Evolutionary conservation across 2,113 vertebrate species (phyloP), one percentile per base, ranked within the genome.

Genomic region (Hemibagrus wyckioides): DNA sequence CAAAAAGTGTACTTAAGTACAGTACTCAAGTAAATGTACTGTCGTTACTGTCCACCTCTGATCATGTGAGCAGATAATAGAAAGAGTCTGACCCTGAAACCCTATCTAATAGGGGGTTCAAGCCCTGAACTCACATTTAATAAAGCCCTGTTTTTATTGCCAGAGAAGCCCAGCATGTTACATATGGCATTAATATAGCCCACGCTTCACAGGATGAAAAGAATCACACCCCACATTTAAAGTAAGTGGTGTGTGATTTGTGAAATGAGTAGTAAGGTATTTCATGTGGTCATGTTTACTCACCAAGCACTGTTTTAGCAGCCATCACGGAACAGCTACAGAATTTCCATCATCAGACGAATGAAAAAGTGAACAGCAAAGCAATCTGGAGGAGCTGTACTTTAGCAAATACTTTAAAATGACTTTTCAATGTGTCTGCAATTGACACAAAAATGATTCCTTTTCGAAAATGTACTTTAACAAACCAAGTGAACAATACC

Each of bases 21-120:
- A n/a, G n/a, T n/a, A n/a, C n/a, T n/a, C n/a, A n/a, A n/a, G n/a
- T n/a, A n/a, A n/a, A n/a, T n/a, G n/a, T n/a, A n/a, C n/a, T n/a
- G n/a, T n/a, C n/a, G n/a, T n/a, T n/a, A n/a, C n/a, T n/a, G n/a
- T n/a, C n/a, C n/a, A n/a, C n/a, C n/a, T n/a, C n/a, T n/a, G n/a
- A n/a, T n/a, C n/a, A n/a, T 88, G 90, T 93, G 91, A 75, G 21
- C 83, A 85, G 84, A 89, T 94, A 94, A 94, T 94, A 91, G 90
- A 92, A 94, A 93, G 90, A 93, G 93, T 89, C 92, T 95, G 94
- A 95, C 88, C 85, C 90, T 92, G 90, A 92, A 93, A 92, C 90
- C 86, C 87, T 88, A 90, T 89, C 91, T 86, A 90, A 86, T 85
- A 89, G 89, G 85, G 93, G 92, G 92, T 93, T 92, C 92, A 85